Conservation (phyloP, 2,888 invertebrate species). For the Erebia ligea region DNA sequence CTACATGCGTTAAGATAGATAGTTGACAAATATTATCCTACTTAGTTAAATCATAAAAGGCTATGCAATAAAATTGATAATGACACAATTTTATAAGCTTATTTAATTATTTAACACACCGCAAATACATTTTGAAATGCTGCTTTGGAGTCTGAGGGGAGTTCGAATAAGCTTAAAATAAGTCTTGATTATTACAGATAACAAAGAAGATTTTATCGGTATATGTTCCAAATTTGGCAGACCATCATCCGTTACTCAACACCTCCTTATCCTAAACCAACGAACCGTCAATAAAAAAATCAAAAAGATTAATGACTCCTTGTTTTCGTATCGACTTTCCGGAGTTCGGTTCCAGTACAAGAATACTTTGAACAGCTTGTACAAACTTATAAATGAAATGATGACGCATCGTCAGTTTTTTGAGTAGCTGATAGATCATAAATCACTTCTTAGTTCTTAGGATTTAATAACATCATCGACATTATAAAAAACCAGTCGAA, state of each 20-base stretch:
- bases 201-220: conserved; percentile 7
- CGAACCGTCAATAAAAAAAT: conserved; percentile 24
- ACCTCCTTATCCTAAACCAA: conserved; percentile 30
- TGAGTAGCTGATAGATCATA: conserved; percentile 20
- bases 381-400: conserved; percentile 35
- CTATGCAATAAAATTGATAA: no score
- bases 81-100: no score
- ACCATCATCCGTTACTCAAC: conserved; percentile 20
- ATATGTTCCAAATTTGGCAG: conserved; percentile 1
- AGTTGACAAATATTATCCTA: no score
- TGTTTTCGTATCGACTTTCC: conserved; percentile 32
- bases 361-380: conserved; percentile 25
- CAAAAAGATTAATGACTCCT: conserved; percentile 33
- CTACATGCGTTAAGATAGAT: no score
- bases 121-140: no score
- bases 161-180: no score
- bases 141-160: no score
- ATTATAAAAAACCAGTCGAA: background rate
- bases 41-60: no score
- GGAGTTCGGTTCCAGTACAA: conserved; percentile 11
- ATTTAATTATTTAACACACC: no score
- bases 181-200: no score
- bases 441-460: conserved; percentile 29
- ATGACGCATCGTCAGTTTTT: conserved; percentile 34
- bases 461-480: conserved; percentile 17